Evolutionary conservation across 2,888 invertebrate genomes (phyloP).

Genomic region (Xestia ashworthii): DNA sequence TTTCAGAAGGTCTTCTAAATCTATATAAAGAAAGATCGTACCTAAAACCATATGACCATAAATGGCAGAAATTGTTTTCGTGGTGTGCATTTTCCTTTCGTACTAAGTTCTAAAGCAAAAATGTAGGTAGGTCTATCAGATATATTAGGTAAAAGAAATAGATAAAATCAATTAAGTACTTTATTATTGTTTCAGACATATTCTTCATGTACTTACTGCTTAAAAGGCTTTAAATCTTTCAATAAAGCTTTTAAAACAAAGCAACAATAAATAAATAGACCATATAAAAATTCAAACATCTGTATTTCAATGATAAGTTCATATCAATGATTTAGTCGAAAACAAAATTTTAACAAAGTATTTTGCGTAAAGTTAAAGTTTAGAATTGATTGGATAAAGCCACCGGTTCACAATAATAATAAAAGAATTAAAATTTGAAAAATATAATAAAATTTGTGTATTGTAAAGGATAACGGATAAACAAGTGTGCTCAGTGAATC

Average conservation of each 20-base stretch:
- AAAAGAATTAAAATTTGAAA: slow-evolving; percentile 64
- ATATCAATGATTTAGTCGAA: slow-evolving; percentile 89
- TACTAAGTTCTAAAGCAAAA: background rate
- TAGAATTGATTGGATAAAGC: slow-evolving; percentile 88
- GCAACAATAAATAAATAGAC: slow-evolving; percentile 71
- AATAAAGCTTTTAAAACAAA: slow-evolving; percentile 64
- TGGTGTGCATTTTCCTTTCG: too few relatives aligned
- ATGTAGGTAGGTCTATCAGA: background rate
- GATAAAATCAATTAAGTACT: slow-evolving; percentile 56
- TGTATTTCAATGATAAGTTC: slow-evolving; percentile 88
- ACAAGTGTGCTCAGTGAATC: slow-evolving; percentile 71
- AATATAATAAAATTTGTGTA: slow-evolving; percentile 75
- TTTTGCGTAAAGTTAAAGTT: slow-evolving; percentile 81
- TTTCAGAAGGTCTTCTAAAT: too few relatives aligned
- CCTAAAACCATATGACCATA: too few relatives aligned
- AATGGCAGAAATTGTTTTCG: too few relatives aligned
- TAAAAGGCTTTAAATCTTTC: slow-evolving; percentile 55
- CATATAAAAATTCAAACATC: slow-evolving; percentile 88
- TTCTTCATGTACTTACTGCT: slow-evolving; percentile 61
- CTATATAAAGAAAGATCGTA: too few relatives aligned
- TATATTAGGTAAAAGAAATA: slow-evolving; percentile 51
- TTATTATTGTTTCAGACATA: slow-evolving; percentile 62
- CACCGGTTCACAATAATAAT: slow-evolving; percentile 71
- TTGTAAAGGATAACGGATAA: slow-evolving; percentile 78
- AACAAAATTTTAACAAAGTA: slow-evolving; percentile 88